phyloP scores from a whole-genome alignment of 2,888 invertebrate genomes.

The Cephus pulcher region DNA sequence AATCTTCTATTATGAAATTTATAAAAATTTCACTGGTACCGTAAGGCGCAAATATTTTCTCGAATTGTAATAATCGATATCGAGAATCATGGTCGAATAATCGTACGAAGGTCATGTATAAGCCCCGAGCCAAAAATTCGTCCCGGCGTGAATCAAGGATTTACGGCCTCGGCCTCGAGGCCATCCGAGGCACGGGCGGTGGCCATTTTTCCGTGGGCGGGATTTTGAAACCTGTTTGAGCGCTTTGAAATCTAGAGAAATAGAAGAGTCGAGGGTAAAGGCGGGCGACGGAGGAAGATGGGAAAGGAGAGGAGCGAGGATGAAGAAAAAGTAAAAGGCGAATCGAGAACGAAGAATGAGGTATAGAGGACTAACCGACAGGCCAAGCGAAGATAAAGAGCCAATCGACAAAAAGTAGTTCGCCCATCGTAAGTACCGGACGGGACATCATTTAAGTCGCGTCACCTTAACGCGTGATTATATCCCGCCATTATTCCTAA shows the following conservation, averaged over 20 bases:
- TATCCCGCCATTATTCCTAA: neutral
- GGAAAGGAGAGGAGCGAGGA: slow-evolving; percentile 23
- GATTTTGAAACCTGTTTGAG: slow-evolving; percentile 66
- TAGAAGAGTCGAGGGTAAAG: slow-evolving; percentile 48
- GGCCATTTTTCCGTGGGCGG: slow-evolving; percentile 63
- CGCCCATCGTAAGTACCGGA: slow-evolving; percentile 40
- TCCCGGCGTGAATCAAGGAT: slow-evolving; percentile 31
- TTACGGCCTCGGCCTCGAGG: slow-evolving; percentile 31
- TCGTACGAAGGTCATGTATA: neutral
- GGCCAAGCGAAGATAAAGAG: slow-evolving; percentile 35
- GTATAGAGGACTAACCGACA: slow-evolving; percentile 24
- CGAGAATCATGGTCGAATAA: neutral
- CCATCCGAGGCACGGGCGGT: slow-evolving; percentile 26
- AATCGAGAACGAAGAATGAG: slow-evolving; percentile 30
- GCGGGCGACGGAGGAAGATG: slow-evolving; percentile 23
- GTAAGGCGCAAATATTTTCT: neutral
- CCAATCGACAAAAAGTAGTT: slow-evolving; percentile 60
- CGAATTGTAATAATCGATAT: neutral
- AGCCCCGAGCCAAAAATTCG: neutral
- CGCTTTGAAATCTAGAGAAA: slow-evolving; percentile 62
- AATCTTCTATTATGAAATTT: neutral
- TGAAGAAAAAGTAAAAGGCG: slow-evolving; percentile 20
- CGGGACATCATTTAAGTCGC: slow-evolving; percentile 1
- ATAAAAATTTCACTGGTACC: neutral
- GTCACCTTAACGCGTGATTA: slow-evolving; percentile 3